These are phyloP conservation scores for Epinephelus malabaricus DNA, from an alignment of 2,797 vertebrate genomes.

Conservation along the genomic window DNA sequence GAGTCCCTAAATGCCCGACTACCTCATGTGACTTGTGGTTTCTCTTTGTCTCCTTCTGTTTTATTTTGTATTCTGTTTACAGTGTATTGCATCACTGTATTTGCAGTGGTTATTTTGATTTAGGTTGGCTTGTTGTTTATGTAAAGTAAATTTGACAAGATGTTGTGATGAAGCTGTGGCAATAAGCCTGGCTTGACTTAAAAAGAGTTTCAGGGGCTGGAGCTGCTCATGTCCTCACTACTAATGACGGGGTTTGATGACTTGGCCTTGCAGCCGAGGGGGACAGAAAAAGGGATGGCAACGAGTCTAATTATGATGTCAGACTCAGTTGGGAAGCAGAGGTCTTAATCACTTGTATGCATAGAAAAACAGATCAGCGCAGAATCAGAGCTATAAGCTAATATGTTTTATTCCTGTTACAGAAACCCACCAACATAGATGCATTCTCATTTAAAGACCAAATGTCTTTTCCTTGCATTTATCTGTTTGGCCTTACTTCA, in stretches of 20 bases:
- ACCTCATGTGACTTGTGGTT: constrained; percentile 24
- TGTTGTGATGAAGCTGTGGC: neutral
- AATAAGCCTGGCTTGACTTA: neutral
- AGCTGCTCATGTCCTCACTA: neutral
- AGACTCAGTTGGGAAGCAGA: constrained; percentile 33
- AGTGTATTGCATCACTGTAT: neutral
- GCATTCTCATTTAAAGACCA: neutral
- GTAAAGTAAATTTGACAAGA: neutral
- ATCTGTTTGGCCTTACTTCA: constrained; percentile 8
- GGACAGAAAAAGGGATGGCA: neutral
- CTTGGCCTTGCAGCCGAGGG: neutral
- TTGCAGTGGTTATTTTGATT: constrained; percentile 2
- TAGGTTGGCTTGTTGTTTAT: neutral
- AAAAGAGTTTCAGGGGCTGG: neutral
- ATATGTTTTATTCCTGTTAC: neutral
- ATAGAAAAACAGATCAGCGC: neutral
- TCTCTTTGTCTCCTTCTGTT: constrained; percentile 16
- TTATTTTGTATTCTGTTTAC: constrained; percentile 1
- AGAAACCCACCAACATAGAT: neutral
- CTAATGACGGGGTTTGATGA: constrained; percentile 14
- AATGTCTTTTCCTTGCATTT: neutral
- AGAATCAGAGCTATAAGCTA: constrained; percentile 4
- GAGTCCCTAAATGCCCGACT: neutral
- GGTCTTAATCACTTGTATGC: constrained; percentile 12
- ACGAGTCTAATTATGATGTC: constrained; percentile 16